phyloP scores from a whole-genome alignment of 92 coral and sea anemone species.

The Heteractis magnifica region DNA sequence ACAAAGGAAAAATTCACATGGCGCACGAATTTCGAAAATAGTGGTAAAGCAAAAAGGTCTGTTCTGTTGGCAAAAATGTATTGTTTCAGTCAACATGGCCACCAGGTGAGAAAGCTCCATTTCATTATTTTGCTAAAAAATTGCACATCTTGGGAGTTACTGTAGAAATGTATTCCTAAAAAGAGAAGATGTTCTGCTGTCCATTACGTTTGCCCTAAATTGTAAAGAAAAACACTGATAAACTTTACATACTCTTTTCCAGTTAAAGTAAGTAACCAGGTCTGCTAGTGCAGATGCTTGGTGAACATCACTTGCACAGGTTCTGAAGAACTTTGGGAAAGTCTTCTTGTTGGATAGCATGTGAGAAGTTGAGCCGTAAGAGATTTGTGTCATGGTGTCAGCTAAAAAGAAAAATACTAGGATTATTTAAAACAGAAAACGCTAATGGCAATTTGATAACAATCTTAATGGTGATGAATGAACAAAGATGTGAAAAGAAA shows the following conservation, averaged over 20 bases:
- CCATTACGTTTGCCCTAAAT: no score
- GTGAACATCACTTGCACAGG: conserved; percentile 80
- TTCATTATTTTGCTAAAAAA: no score
- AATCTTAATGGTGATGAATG: neutral
- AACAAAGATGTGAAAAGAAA: no score
- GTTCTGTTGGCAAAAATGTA: no score
- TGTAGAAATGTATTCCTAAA: no score
- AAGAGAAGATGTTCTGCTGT: no score
- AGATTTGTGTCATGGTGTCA: conserved; percentile 83
- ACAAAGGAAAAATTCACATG: no score
- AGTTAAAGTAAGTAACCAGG: conserved; percentile 82
- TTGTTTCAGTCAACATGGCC: no score
- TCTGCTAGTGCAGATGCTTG: conserved; percentile 90
- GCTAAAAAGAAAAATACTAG: conserved; percentile 48
- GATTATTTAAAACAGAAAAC: neutral
- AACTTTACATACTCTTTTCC: conserved; percentile 71
- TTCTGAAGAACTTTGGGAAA: conserved; percentile 95
- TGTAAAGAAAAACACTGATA: neutral
- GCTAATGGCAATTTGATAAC: neutral
- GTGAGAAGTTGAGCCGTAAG: conserved; percentile 88
- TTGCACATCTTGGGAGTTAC: no score
- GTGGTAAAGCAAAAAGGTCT: no score
- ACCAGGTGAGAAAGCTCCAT: no score
- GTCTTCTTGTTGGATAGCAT: conserved; percentile 89
- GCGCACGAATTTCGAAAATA: no score